These are phyloP conservation scores for Pionites leucogaster DNA, from an alignment of 2,113 vertebrate species.

Conservation along the genomic window DNA sequence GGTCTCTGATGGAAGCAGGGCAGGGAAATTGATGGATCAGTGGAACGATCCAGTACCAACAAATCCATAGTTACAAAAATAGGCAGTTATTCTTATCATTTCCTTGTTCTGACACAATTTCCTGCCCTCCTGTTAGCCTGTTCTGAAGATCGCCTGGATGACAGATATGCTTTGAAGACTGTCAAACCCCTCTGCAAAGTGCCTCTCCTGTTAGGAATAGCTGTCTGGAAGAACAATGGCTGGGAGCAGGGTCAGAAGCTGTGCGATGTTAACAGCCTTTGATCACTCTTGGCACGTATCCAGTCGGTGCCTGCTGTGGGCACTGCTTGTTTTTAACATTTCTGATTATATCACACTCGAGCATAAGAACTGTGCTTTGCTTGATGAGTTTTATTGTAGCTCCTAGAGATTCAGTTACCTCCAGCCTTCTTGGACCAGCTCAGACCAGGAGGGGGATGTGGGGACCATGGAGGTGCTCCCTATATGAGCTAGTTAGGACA, in stretches of 20 bases:
- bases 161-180: slow-evolving; percentile 46
- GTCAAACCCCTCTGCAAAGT: neutral
- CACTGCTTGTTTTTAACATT: neutral
- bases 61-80: slow-evolving; percentile 28
- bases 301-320: neutral
- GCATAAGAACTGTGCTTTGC: neutral
- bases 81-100: slow-evolving; percentile 46
- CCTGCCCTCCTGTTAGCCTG: slow-evolving; percentile 14
- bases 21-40: neutral
- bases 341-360: neutral
- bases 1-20: neutral
- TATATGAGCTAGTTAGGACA: neutral
- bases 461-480: neutral
- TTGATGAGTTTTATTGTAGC: neutral
- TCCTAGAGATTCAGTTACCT: neutral
- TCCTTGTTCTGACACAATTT: slow-evolving; percentile 50
- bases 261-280: slow-evolving; percentile 2
- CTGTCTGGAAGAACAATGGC: neutral
- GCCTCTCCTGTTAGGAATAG: neutral
- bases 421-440: neutral
- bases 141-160: slow-evolving; percentile 4
- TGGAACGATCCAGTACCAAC: slow-evolving; percentile 4
- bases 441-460: neutral
- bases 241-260: neutral
- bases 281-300: neutral